These are phyloP conservation scores for Cricetomys ansorgei DNA, from an alignment of 2,113 vertebrate species.

Conservation along the genomic window DNA sequence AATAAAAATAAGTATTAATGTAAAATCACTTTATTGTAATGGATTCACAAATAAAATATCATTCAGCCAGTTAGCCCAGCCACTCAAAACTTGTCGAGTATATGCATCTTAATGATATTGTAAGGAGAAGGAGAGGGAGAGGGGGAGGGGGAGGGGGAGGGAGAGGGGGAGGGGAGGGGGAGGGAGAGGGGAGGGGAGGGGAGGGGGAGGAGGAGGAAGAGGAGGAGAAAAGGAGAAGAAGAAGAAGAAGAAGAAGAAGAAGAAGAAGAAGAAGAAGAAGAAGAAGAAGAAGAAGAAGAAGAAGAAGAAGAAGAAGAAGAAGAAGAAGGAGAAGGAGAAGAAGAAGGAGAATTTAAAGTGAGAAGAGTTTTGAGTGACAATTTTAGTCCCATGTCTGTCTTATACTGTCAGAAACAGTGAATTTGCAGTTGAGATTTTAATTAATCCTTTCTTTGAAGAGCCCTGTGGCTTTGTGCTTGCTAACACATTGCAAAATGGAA, in stretches of 20 bases:
- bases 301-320: background rate
- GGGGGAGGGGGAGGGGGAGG: background rate
- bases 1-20: background rate
- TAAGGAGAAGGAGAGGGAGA: no score
- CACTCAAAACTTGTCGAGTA: background rate
- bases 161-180: no score
- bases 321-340: no score
- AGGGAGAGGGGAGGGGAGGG: no score
- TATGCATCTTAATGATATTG: background rate
- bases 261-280: no score
- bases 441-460: background rate
- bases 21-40: background rate
- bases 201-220: no score
- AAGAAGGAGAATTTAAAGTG: no score
- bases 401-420: background rate
- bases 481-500: background rate
- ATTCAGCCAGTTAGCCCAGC: background rate
- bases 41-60: background rate
- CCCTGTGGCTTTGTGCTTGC: rapidly evolving
- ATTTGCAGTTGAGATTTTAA: background rate
- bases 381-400: background rate
- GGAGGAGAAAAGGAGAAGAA: no score
- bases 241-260: no score
- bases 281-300: no score
- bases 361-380: background rate